phyloP scores from a whole-genome alignment of 2,113 vertebrate genomes.

The Spilogale gracilis region DNA sequence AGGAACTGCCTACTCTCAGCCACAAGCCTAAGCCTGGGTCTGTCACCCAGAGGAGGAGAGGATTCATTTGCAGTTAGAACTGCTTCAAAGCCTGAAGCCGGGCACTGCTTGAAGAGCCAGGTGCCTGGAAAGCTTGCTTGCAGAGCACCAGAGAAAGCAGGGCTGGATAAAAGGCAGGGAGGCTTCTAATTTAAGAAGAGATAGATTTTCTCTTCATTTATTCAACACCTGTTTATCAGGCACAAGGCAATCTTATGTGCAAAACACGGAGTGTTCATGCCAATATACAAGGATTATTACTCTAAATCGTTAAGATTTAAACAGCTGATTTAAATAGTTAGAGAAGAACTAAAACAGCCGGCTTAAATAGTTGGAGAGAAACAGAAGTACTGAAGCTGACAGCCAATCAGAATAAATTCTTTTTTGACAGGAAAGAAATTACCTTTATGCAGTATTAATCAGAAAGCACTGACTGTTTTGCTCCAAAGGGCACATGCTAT shows the following conservation, averaged over 20 bases:
- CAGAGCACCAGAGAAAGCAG: not conserved
- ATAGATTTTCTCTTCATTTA: not conserved
- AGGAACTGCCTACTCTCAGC: fast-evolving
- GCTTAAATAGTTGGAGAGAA: not conserved
- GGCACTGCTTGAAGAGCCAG: not conserved
- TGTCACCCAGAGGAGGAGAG: fast-evolving
- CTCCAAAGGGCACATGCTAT: not conserved
- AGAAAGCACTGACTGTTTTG: not conserved
- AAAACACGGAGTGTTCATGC: fast-evolving
- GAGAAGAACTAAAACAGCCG: not conserved
- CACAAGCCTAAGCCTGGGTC: not conserved
- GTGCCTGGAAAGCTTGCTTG: not conserved
- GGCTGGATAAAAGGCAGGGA: not conserved
- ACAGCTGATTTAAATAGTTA: not conserved
- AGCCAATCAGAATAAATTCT: not conserved
- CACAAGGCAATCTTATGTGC: not conserved
- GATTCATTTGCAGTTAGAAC: not conserved
- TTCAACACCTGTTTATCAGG: not conserved
- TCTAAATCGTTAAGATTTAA: not conserved
- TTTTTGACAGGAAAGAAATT: not conserved
- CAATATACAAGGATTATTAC: not conserved
- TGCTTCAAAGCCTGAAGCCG: not conserved
- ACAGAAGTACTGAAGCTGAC: not conserved
- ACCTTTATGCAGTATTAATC: not conserved
- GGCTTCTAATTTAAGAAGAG: not conserved